These are phyloP conservation scores for Cryptoprocta ferox DNA, from an alignment of 2,797 vertebrate species.

Conservation along the genomic window DNA sequence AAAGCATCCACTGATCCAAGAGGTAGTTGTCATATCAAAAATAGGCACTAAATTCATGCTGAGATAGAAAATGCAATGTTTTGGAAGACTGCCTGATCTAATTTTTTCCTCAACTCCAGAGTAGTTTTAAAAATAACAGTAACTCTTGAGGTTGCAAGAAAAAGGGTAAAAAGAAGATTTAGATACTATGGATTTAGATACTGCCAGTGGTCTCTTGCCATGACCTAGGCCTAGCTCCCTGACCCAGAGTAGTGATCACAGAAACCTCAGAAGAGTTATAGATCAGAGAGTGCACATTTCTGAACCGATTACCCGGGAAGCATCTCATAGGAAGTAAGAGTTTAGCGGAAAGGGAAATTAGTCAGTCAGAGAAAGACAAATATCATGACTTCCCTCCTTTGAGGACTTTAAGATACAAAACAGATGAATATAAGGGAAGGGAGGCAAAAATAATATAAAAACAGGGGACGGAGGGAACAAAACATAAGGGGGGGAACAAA, in stretches of 20 bases:
- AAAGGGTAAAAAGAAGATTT: neutral
- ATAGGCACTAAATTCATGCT: neutral
- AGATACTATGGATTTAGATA: neutral
- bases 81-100: neutral
- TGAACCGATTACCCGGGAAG: neutral
- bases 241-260: neutral
- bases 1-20: neutral
- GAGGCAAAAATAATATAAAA: too few species aligned
- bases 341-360: neutral
- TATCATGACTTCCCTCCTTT: too few species aligned
- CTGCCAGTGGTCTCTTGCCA: neutral
- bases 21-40: neutral
- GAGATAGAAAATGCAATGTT: slow-evolving; percentile 1
- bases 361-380: too few species aligned
- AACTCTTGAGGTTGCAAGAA: neutral
- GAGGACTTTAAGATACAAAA: too few species aligned
- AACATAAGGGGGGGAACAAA: too few species aligned
- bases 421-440: too few species aligned
- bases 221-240: neutral
- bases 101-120: neutral
- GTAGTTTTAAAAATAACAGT: slow-evolving; percentile 31
- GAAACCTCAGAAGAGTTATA: neutral
- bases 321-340: neutral
- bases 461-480: too few species aligned
- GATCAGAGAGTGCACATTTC: neutral